Evolutionary conservation across 2,113 vertebrate species (phyloP).

Genomic region (Corydoras maculifer): DNA sequence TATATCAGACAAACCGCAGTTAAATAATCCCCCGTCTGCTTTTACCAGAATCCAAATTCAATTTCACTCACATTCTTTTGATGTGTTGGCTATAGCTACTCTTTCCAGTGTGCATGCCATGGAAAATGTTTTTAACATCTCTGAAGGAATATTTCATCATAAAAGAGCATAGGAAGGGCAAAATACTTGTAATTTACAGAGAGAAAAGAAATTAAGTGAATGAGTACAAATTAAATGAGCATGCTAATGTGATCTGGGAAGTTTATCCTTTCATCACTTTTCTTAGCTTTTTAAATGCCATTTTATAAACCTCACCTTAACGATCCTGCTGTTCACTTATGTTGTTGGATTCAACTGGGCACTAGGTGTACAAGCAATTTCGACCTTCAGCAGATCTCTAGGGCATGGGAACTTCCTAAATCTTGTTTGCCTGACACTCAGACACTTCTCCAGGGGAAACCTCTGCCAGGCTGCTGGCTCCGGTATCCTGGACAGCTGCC

Average conservation of each 20-base stretch:
- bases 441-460: conserved; percentile 16
- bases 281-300: conserved; percentile 1
- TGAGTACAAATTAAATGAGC: too few relatives aligned
- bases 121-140: conserved; percentile 42
- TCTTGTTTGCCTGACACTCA: conserved; percentile 8
- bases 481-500: conserved; percentile 35
- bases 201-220: conserved; percentile 13
- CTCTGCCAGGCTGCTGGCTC: conserved; percentile 40
- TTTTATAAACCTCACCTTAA: conserved; percentile 3
- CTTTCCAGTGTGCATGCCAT: conserved; percentile 47
- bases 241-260: too few relatives aligned
- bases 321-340: neutral
- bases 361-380: neutral
- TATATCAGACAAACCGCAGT: conserved; percentile 34
- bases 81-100: conserved; percentile 43
- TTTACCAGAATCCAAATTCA: conserved; percentile 43
- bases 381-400: conserved; percentile 15
- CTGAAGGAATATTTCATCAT: conserved; percentile 15
- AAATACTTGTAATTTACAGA: conserved; percentile 10
- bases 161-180: conserved; percentile 5
- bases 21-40: conserved; percentile 37
- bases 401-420: conserved; percentile 23
- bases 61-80: conserved; percentile 39
- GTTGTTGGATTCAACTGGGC: conserved; percentile 8
- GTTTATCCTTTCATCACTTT: too few relatives aligned